These are phyloP conservation scores for Callyntrura guangdongensis DNA, from an alignment of 2,888 invertebrate genomes.

Conservation along the genomic window DNA sequence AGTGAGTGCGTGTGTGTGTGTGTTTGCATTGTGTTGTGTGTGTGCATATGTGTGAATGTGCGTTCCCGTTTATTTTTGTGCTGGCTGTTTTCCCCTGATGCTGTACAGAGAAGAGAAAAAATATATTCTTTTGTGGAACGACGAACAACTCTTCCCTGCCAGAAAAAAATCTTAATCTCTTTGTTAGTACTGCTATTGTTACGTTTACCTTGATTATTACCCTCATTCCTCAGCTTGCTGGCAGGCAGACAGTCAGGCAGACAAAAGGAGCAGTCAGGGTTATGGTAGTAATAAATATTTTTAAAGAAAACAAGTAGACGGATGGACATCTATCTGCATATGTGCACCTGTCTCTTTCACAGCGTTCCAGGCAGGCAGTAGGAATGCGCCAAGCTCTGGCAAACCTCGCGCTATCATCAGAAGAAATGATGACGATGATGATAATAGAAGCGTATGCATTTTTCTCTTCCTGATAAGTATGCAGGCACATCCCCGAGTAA, in stretches of 20 bases:
- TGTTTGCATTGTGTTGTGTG: not conserved
- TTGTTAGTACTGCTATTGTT: slow-evolving; percentile 15
- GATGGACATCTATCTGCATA: no score
- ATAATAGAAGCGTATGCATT: no score
- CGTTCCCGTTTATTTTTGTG: slow-evolving; percentile 18
- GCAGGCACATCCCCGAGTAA: no score
- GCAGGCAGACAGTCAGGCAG: not conserved
- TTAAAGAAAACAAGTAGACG: not conserved
- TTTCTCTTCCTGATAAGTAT: no score
- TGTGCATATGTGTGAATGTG: not conserved
- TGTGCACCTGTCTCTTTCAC: no score
- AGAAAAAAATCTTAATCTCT: slow-evolving; percentile 1
- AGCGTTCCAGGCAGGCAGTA: no score
- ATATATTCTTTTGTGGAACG: slow-evolving; percentile 13
- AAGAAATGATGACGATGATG: no score
- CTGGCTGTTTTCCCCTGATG: not conserved
- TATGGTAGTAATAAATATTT: not conserved
- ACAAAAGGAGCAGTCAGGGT: not conserved
- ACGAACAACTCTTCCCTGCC: no score
- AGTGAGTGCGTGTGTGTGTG: not conserved
- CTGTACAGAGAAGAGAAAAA: slow-evolving; percentile 22
- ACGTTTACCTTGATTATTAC: not conserved
- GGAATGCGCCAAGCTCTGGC: no score
- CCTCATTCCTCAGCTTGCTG: not conserved
- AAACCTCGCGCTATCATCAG: no score